Conservation (phyloP, 1,140 invertebrate species). For the Aradophagus sp. region DNA sequence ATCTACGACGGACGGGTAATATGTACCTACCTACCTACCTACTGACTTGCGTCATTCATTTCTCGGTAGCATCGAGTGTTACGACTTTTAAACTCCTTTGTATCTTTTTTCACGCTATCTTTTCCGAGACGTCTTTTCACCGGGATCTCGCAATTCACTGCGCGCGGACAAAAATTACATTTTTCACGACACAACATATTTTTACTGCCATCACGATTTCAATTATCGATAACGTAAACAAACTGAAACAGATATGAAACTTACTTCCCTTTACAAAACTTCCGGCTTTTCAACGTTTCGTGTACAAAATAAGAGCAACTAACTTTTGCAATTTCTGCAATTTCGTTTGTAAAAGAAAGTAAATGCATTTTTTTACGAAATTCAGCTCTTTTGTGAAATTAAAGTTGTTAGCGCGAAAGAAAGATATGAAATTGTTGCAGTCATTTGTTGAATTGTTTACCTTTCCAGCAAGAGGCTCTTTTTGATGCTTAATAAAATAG, state of each 20-base stretch:
- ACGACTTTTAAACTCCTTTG: constrained; percentile 42
- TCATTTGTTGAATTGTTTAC: constrained; percentile 28
- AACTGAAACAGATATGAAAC: constrained; percentile 13
- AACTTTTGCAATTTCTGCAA: constrained; percentile 10
- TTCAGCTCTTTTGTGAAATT: constrained; percentile 13
- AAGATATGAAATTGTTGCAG: constrained; percentile 25
- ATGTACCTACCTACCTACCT: constrained; percentile 32
- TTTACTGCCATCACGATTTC: constrained; percentile 39
- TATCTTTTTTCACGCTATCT: constrained; percentile 37
- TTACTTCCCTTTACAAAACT: constrained; percentile 13
- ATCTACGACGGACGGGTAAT: constrained; percentile 46
- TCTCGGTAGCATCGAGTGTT: constrained; percentile 47
- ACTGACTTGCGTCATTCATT: constrained; percentile 44
- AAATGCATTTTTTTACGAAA: constrained; percentile 6
- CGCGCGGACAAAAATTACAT: constrained; percentile 19
- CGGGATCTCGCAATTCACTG: constrained; percentile 28
- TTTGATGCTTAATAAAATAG: constrained; percentile 47
- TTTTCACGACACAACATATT: constrained; percentile 22
- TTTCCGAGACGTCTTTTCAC: constrained; percentile 19
- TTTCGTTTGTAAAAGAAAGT: constrained; percentile 30
- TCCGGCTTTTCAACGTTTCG: constrained; percentile 30
- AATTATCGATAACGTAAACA: constrained; percentile 40
- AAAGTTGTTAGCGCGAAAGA: constrained; percentile 5
- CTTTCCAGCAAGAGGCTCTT: constrained; percentile 26
- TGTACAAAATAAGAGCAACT: background rate